Base-by-base conservation (phyloP, 2,113 vertebrate genomes). In the Labrus mixtus region DNA sequence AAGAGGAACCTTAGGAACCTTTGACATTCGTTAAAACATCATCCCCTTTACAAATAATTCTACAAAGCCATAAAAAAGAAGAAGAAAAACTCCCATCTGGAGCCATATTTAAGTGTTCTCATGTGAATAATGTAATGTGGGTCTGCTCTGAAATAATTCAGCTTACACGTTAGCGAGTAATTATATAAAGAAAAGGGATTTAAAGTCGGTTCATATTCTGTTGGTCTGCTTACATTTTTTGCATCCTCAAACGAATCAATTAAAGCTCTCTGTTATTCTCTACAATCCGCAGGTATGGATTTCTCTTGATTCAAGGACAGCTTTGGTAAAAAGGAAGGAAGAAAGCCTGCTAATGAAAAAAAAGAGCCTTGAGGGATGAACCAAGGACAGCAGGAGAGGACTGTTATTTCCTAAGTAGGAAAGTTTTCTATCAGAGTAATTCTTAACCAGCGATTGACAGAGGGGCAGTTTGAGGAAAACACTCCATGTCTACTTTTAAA, bases 331-430 rank as follows among this genome's bases (percentile, higher is more conserved):
- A 86, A 75, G 58, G n/a, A 59, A 68, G 67, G 53, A 73, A 65
- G 54, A 76, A 23, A 63, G 75, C 20, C 71, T 82, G 72, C 82
- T 85, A 76, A 67, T 76, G 66, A 76, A 72, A 75, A 72, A 75
- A 66, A 61, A 45, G n/a, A 57, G 54, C 63, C 80, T 78, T 41
- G 19, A 41, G 72, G 79, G 68, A 69, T 69, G 36, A 76, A 55
- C 63, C 76, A 75, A 85, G 71, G 68, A 76, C 75, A 56, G 54
- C 10, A 11, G 6, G 57, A 55, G 60, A 54, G 33, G 37, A 45
- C 8, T 62, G 53, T 69, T 11, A 79, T 79, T 71, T 82, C 19
- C 43, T 39, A 46, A 69, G 17, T 8, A 17, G 23, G 22, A 50
- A 6, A 1, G 11, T 23, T 65, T 5, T 72, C 20, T 60, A 0